Base-by-base conservation (phyloP, 1,140 invertebrate species). In the Bursaphelenchus mucronatus region DNA sequence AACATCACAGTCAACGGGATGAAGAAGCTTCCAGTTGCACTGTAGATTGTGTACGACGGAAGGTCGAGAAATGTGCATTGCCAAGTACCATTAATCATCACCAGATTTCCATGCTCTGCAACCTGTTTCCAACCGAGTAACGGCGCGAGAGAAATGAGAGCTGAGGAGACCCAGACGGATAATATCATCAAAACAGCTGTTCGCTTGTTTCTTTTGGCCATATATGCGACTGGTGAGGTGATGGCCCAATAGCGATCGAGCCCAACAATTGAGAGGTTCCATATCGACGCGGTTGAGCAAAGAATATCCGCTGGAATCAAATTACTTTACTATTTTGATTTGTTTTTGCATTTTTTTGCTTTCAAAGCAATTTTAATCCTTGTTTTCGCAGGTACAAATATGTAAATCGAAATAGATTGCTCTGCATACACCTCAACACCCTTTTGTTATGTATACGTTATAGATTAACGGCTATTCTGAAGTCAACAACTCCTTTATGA, bases 1-100 rank as follows among this genome's bases (percentile, higher is more conserved):
- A 80, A 80, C 78, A 80, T 80, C 11, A 80, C 51, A 55, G 81
- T 50, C 5, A 72, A 78, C 8, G 78, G 78, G 21, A 80, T 80
- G 61, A 81, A 80, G 57, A 80, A 80, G 6, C 79, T 81, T 13
- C 78, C 78, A 6, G 78, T 80, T n/a, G 78, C 78, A 40, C 72
- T 76, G 61, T 81, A 80, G 30, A 81, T 67, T 10, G 78, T 81
- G 58, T 80, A 81, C 30, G 66, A 69, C 3, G 78, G 78, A 19
- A 80, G 66, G 61, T 80, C 79, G 21, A n/a, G 39, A 45, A 76
- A 75, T 5, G 63, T 66, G 55, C 75, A 76, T 41, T 76, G 73
- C 40, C 69, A 61, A 3, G 70, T 68, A 5, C 74, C 76, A 50
- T 78, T 78, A 3, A 76, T 61, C 41, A 72, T n/a, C 8, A 76